Base-by-base conservation (phyloP, 1,140 invertebrate species). In the Popillia japonica region DNA sequence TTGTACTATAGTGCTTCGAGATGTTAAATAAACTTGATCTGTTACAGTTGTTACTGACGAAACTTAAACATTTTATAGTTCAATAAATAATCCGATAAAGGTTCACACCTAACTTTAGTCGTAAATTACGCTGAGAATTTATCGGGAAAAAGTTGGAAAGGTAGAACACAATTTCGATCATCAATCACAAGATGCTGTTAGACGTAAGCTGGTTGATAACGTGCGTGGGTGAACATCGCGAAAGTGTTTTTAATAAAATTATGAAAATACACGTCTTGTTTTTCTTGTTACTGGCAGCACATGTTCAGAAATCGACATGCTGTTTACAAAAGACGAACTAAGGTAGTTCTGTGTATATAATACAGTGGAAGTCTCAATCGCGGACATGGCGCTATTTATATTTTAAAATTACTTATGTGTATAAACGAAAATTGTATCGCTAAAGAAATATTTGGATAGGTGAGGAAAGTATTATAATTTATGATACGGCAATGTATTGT, bases 381-480 rank as follows among this genome's bases (percentile, higher is more conserved):
- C 61, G 48, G 17, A 55, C 48, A n/a, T 22, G 22, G 20, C 8
- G 20, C 61, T 22, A 68, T 34, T 68, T 34, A 34, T 68, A 55
- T 68, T 68, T 23, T 68, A 68, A 27, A 22, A 68, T 68, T 68
- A 68, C 10, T 22, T 11, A 68, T 34, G 20, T 23, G 27, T 68
- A 22, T 68, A 68, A 17, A 6, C 27, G 11, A 34, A 68, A 68
- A 55, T n/a, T 55, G 6, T 55, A 14, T n/a, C 0, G 48, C 17
- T 55, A 55, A 34, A 68, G 20, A 34, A 27, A 68, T 68, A 68
- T 68, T 68, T 68, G 27, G 61, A 9, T 34, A 23, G 61, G 61
- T 14, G 61, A 68, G 11, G 61, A 68, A 68, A 68, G 61, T 34
- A 68, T 68, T 68, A 68, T 68, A 68, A 68, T 55, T 55, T 55